phyloP scores from a whole-genome alignment of 2,113 vertebrate species.

The Seriola quinqueradiata region DNA sequence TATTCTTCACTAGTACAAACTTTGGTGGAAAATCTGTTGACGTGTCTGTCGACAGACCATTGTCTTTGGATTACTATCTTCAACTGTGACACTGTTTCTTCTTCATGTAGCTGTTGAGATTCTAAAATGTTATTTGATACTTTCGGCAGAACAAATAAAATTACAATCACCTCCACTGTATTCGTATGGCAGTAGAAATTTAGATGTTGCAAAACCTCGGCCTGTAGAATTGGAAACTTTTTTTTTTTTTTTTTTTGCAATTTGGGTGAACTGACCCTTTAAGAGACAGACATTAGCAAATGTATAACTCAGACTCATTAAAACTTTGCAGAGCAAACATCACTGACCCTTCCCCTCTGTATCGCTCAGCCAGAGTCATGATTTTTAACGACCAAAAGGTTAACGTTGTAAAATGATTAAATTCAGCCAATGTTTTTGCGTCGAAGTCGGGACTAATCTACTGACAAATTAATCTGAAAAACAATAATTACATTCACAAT shows the following conservation, averaged over 20 bases:
- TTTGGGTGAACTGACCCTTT: slow-evolving; percentile 16
- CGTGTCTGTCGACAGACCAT: neutral
- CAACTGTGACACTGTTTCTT: neutral
- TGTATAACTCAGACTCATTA: slow-evolving; percentile 22
- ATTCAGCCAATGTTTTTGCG: slow-evolving; percentile 55
- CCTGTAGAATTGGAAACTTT: neutral
- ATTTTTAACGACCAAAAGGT: slow-evolving; percentile 57
- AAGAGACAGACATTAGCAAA: slow-evolving; percentile 9
- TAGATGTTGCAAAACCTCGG: neutral
- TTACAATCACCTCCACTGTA: neutral
- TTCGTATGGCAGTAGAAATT: neutral
- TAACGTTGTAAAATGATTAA: slow-evolving; percentile 60
- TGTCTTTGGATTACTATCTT: no score
- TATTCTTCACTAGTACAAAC: neutral
- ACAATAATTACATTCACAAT: slow-evolving; percentile 63
- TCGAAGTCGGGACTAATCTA: slow-evolving; percentile 56
- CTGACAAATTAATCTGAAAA: slow-evolving; percentile 64
- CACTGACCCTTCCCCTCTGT: neutral
- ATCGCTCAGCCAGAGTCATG: slow-evolving; percentile 18
- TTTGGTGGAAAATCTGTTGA: neutral
- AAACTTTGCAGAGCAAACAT: slow-evolving; percentile 17
- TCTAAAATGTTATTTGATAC: no score
- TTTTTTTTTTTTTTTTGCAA: neutral
- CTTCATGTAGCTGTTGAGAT: neutral
- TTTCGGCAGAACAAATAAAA: no score